Evolutionary conservation across 2,888 invertebrate genomes (phyloP).

Genomic region (Desoria tigrina): DNA sequence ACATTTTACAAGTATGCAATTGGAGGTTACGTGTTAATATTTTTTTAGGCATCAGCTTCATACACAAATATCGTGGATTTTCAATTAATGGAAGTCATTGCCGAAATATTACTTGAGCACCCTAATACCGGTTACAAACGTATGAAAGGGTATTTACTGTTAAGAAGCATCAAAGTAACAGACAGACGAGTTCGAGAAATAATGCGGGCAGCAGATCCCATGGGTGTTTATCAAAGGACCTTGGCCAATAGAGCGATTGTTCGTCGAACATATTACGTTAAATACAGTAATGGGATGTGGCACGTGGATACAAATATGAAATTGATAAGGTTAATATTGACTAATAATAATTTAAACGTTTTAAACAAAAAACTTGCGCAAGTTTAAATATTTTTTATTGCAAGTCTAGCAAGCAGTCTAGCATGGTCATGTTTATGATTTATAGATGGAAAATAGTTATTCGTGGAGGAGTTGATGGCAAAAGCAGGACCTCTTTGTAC

Average conservation of each 20-base stretch:
- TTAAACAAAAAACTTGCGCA: too few relatives aligned
- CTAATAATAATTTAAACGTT: too few relatives aligned
- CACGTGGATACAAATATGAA: constrained; percentile 40
- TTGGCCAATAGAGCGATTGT: constrained; percentile 30
- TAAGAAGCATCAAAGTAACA: constrained; percentile 21
- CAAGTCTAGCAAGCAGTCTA: too few relatives aligned
- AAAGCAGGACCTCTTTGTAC: constrained; percentile 26
- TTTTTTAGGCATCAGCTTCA: too few relatives aligned
- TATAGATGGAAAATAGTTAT: constrained; percentile 35
- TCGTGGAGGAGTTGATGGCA: constrained; percentile 41
- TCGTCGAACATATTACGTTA: constrained; percentile 34
- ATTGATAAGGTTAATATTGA: constrained; percentile 30
- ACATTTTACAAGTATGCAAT: background rate
- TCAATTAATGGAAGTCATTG: too few relatives aligned
- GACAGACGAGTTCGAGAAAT: constrained; percentile 14
- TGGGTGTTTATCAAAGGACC: constrained; percentile 29
- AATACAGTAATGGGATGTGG: constrained; percentile 37
- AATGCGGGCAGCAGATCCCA: constrained; percentile 35
- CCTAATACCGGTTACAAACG: constrained; percentile 43
- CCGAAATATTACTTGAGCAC: too few relatives aligned
- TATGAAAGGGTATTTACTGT: constrained; percentile 33
- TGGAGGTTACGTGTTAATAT: background rate
- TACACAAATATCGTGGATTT: too few relatives aligned
- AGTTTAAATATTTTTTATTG: background rate
- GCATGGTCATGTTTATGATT: too few relatives aligned